phyloP scores from a whole-genome alignment of 2,113 vertebrate species.

The Leuciscus idus region DNA sequence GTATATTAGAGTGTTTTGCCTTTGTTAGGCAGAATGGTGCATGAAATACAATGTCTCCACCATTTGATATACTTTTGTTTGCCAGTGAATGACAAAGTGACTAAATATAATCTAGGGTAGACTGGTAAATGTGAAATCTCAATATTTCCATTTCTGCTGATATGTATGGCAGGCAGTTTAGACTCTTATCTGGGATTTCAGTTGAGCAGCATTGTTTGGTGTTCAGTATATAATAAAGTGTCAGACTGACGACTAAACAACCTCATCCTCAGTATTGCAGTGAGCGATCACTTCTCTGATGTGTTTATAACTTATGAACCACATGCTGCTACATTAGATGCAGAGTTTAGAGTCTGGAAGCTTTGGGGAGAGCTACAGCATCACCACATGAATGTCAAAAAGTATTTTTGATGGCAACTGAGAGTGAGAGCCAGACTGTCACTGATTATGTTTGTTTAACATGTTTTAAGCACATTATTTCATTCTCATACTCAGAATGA shows the following conservation, averaged over 20 bases:
- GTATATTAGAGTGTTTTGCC: neutral
- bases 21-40: neutral
- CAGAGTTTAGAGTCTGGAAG: neutral
- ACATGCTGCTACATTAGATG: conserved; percentile 3
- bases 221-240: neutral
- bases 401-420: neutral
- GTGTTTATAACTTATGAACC: conserved; percentile 4
- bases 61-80: neutral
- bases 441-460: neutral
- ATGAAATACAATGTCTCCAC: neutral
- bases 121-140: neutral
- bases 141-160: neutral
- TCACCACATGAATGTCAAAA: neutral
- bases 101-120: neutral
- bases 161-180: conserved; percentile 1
- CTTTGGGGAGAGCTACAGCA: neutral
- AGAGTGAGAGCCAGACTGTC: neutral
- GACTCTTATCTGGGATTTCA: neutral
- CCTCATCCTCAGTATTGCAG: neutral
- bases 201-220: neutral
- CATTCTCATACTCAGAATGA: neutral
- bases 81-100: neutral
- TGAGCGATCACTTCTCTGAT: conserved; percentile 5
- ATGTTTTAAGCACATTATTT: neutral
- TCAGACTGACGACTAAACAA: neutral